Conservation (phyloP, 1,140 invertebrate genomes). For the Pogonomyrmex barbatus region DNA sequence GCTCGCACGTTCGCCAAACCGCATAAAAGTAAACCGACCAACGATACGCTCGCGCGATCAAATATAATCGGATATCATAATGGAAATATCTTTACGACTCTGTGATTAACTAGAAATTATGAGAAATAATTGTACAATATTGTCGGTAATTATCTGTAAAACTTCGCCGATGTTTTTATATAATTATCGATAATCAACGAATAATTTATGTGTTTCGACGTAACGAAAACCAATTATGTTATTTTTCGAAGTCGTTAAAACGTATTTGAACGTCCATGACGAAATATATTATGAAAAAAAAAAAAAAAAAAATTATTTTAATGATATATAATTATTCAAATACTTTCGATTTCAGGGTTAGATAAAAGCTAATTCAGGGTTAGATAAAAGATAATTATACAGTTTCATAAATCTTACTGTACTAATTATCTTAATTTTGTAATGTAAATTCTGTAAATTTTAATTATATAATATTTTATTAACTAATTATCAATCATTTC, state of each 20-base stretch:
- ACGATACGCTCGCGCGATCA: slow-evolving; percentile 14
- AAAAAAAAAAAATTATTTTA: no score
- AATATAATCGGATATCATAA: slow-evolving; percentile 18
- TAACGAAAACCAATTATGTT: neutral
- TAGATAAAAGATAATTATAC: no score
- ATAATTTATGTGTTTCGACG: slow-evolving; percentile 15
- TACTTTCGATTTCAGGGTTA: no score
- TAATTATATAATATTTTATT: no score
- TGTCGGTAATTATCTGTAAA: neutral
- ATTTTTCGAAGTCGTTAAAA: neutral
- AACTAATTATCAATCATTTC: no score
- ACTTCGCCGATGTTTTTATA: neutral
- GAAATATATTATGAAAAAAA: neutral
- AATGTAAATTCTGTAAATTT: no score
- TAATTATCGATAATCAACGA: slow-evolving; percentile 14
- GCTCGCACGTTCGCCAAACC: neutral
- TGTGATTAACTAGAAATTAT: neutral
- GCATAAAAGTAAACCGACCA: slow-evolving; percentile 23
- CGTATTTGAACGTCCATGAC: neutral
- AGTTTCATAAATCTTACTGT: neutral
- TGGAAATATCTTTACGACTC: neutral
- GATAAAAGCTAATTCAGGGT: no score
- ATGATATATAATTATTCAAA: no score
- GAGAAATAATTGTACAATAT: slow-evolving; percentile 11
- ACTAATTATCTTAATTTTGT: no score